Conservation (phyloP, 2,797 vertebrate species). For the Spondyliosoma cantharus region DNA sequence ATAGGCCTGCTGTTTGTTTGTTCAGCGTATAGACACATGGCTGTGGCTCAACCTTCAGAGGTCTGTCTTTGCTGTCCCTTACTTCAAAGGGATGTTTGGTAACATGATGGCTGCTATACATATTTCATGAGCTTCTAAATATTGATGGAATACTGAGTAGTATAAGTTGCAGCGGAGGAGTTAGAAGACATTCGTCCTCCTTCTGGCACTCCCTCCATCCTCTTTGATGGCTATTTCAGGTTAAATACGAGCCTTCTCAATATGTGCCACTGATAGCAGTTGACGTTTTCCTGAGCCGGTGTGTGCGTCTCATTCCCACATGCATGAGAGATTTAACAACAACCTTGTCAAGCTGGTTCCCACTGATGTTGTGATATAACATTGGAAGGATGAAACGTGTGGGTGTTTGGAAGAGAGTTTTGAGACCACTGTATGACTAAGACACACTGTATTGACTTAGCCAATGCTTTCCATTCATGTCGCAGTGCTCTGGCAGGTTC, state of each 20-base stretch:
- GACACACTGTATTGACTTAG: neutral
- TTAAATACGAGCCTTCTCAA: conserved; percentile 50
- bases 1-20: conserved; percentile 47
- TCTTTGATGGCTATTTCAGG: conserved; percentile 68
- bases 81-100: conserved; percentile 63
- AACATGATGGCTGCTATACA: conserved; percentile 66
- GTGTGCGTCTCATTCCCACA: conserved; percentile 18
- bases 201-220: conserved; percentile 26
- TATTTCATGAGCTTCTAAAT: conserved; percentile 77
- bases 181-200: conserved; percentile 13
- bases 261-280: conserved; percentile 35
- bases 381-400: conserved; percentile 12
- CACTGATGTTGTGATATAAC: conserved; percentile 4
- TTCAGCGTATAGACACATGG: conserved; percentile 38
- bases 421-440: conserved; percentile 1
- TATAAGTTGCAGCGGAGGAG: conserved; percentile 46
- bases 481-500: neutral
- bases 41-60: conserved; percentile 32
- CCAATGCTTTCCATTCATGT: neutral
- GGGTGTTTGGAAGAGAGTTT: conserved; percentile 21
- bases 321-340: conserved; percentile 29
- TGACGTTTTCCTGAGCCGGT: conserved; percentile 23
- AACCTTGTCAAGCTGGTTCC: conserved; percentile 25
- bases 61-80: conserved; percentile 36
- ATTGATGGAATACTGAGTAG: conserved; percentile 63